These are phyloP conservation scores for Mythimna vitellina DNA, from an alignment of 2,888 invertebrate genomes.

Conservation along the genomic window DNA sequence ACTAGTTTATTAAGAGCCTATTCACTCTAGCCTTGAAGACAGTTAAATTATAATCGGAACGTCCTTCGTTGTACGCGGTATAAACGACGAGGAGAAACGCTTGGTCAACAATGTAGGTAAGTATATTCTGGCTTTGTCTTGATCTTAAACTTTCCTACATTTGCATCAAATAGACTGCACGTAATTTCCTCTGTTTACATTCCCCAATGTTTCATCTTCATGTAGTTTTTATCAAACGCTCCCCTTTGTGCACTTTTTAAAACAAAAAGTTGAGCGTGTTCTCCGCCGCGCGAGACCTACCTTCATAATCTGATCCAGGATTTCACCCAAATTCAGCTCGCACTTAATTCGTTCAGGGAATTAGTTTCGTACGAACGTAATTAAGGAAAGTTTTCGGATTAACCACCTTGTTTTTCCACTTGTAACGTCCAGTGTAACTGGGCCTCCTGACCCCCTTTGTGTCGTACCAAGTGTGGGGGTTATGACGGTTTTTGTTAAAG, in stretches of 20 bases:
- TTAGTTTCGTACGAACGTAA: slow-evolving; percentile 86
- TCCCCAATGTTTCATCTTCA: slow-evolving; percentile 10
- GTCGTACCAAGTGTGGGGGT: neutral
- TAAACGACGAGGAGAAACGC: no score
- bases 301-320: slow-evolving; percentile 80
- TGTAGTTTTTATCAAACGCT: slow-evolving; percentile 41
- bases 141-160: neutral
- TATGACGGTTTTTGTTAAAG: slow-evolving; percentile 36
- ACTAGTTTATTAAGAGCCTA: no score
- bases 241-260: slow-evolving; percentile 57
- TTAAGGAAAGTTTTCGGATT: slow-evolving; percentile 89
- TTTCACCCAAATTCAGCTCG: slow-evolving; percentile 82
- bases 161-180: neutral
- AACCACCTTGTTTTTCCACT: slow-evolving; percentile 86
- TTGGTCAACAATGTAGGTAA: no score
- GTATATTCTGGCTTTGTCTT: neutral
- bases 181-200: slow-evolving; percentile 9
- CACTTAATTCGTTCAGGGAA: slow-evolving; percentile 88
- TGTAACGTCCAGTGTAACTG: slow-evolving; percentile 71
- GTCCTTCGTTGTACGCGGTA: no score
- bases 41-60: no score
- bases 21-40: no score
- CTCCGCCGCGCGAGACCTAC: slow-evolving; percentile 61
- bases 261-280: slow-evolving; percentile 46
- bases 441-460: slow-evolving; percentile 66